Evolutionary conservation across 2,888 invertebrate species (phyloP).

Genomic region (Melikaiella ostensackeni): DNA sequence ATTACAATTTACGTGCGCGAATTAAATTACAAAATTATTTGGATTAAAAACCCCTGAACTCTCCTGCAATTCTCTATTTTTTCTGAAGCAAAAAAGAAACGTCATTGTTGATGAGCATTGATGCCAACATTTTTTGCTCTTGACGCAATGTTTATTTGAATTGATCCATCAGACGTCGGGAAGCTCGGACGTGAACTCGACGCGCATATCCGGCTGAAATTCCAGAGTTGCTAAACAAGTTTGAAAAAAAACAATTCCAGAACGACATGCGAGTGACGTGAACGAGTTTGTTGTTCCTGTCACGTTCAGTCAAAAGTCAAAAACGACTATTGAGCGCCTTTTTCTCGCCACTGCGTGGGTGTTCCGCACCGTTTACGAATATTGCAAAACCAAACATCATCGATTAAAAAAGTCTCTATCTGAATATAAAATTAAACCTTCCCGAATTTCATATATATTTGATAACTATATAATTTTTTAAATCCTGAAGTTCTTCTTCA

Average conservation of each 20-base stretch:
- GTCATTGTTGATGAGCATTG: conserved; percentile 22
- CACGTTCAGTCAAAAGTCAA: conserved; percentile 48
- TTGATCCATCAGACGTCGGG: conserved; percentile 65
- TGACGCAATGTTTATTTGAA: conserved; percentile 68
- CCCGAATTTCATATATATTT: background rate
- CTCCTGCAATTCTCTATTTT: background rate
- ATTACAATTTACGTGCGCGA: no score
- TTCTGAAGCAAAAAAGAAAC: conserved; percentile 4
- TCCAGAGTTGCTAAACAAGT: conserved; percentile 46
- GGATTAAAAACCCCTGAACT: background rate
- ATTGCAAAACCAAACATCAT: background rate
- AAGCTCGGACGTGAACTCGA: conserved; percentile 56
- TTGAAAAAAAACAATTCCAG: conserved; percentile 40
- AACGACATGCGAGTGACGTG: conserved; percentile 57
- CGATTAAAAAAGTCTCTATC: background rate
- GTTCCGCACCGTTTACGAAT: conserved; percentile 29
- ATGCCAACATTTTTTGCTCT: conserved; percentile 58
- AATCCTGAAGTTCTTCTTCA: background rate
- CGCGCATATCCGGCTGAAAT: conserved; percentile 62
- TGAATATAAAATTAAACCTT: background rate
- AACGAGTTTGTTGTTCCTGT: conserved; percentile 63
- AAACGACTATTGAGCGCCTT: conserved; percentile 26
- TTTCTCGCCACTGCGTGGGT: conserved; percentile 36
- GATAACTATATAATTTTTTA: background rate
- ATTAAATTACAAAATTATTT: background rate